Percentiles rank a stretch among this genome's conserved stretches.
phyloP scores from a whole-genome alignment of 2,797 vertebrate species.

The Falco biarmicus region DNA sequence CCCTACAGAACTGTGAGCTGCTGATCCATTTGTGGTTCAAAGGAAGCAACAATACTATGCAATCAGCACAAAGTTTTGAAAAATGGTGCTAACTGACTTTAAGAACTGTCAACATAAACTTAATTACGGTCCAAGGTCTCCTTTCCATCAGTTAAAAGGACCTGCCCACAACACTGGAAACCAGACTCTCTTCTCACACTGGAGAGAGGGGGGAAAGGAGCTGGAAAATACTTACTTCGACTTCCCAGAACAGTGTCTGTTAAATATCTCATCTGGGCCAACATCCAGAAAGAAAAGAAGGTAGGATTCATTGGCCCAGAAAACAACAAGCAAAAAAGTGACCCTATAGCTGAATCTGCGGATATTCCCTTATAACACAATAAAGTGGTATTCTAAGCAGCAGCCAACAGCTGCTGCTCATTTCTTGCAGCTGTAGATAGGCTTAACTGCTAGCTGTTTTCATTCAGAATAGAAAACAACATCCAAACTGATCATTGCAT shows the following conservation, averaged over 20 bases:
- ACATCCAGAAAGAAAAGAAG: not conserved
- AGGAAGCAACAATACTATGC: not conserved
- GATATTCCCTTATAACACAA: not conserved
- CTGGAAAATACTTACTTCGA: not conserved
- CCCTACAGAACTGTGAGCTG: not conserved
- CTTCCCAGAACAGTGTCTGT: not conserved
- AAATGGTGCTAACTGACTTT: not conserved
- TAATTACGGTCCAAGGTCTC: not conserved
- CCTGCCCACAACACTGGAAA: not conserved
- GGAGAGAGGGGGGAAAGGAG: not conserved
- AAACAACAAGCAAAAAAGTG: not conserved
- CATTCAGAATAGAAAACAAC: not conserved
- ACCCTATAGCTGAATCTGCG: not conserved
- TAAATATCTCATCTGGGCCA: not conserved
- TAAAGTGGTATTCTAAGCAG: not conserved
- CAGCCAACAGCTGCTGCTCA: not conserved
- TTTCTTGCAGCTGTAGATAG: not conserved
- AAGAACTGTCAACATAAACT: not conserved
- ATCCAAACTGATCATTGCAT: not conserved
- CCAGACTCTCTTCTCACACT: not conserved
- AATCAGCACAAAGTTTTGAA: not conserved
- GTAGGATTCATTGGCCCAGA: not conserved
- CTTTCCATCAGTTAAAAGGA: not conserved
- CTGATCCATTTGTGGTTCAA: not conserved
- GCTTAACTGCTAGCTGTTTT: not conserved